A percentile compares a stretch with the other conserved stretches of the same genome.
Evolutionary conservation across 2,113 vertebrate genomes (phyloP).

Genomic region (Centropus unirufus): DNA sequence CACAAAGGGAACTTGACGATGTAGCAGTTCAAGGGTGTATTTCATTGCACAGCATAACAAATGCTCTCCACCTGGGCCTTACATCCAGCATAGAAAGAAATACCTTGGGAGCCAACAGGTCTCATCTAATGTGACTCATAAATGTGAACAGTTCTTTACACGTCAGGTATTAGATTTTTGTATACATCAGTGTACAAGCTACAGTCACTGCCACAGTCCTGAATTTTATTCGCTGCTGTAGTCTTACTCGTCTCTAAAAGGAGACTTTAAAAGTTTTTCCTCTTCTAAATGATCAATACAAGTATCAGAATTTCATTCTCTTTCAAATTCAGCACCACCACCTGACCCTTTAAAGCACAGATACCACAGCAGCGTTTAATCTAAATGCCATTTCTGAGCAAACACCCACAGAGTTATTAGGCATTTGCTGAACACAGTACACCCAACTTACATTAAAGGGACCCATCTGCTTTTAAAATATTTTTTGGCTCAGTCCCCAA

Average conservation of each 20-base stretch:
- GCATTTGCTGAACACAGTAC: slow-evolving; percentile 38
- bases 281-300: background rate
- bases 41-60: background rate
- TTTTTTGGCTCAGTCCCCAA: slow-evolving; percentile 30
- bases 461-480: slow-evolving; percentile 57
- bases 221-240: background rate
- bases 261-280: background rate
- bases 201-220: accelerated
- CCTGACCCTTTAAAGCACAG: slow-evolving; percentile 27
- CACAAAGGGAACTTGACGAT: background rate
- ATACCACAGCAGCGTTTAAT: slow-evolving; percentile 11
- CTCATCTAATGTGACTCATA: background rate
- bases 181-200: too few relatives aligned
- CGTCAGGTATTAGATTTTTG: background rate
- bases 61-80: background rate
- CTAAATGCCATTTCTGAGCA: slow-evolving; percentile 34
- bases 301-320: background rate
- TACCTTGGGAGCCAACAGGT: background rate
- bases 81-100: background rate
- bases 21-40: background rate
- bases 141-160: background rate
- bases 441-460: slow-evolving; percentile 19
- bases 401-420: slow-evolving; percentile 35
- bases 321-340: background rate
- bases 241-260: background rate